Base-by-base conservation (phyloP, 2,113 vertebrate genomes). In the Oceanites oceanicus region DNA sequence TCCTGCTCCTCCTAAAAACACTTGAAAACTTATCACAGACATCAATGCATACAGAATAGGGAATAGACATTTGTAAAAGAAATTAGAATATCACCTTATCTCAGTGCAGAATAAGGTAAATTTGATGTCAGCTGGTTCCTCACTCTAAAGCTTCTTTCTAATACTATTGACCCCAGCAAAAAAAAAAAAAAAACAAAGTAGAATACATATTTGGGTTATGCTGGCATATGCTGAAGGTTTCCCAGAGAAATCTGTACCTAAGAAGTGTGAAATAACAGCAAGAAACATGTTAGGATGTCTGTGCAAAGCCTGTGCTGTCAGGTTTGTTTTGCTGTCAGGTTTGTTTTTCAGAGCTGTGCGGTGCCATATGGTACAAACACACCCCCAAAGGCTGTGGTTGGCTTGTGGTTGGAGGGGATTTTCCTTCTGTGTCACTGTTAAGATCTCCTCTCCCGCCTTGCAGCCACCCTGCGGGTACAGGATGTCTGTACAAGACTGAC, bases 251-350 rank as follows among this genome's bases (percentile, higher is more conserved):
- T 38, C 26, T 78, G 73, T 44, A 86, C n/a, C 44, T 91, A n/a
- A 71, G 55, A 89, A 80, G 34, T 65, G 66, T 65, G 67, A 93
- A 96, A 56, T 56, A 88, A 68, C 53, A 94, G 53, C 62, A 76
- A 79, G 66, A 92, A 59, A 73, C 42, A 30, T 15, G 13, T 47
- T 44, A 68, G 6, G 9, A 40, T 76, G 30, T 40, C 71, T 76
- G 49, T 56, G 55, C 16, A 36, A 94, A 85, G 26, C 29, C 85
- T 65, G 36, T 53, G 78, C 32, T 36, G 34, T 30, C 53, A 49
- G 73, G 25, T 89, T 79, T 94, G 61, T 40, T 86, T 93, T 73
- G 78, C 32, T 36, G 34, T 30, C 53, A 49, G 73, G 25, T 89
- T 79, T 94, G 61, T 40, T 86, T 93, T 73, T 36, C 74, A 86